A percentile compares a stretch with the other conserved stretches of the same genome.
These are phyloP conservation scores for Clusia tigrina DNA, from an alignment of 2,888 invertebrate genomes.

Conservation along the genomic window DNA sequence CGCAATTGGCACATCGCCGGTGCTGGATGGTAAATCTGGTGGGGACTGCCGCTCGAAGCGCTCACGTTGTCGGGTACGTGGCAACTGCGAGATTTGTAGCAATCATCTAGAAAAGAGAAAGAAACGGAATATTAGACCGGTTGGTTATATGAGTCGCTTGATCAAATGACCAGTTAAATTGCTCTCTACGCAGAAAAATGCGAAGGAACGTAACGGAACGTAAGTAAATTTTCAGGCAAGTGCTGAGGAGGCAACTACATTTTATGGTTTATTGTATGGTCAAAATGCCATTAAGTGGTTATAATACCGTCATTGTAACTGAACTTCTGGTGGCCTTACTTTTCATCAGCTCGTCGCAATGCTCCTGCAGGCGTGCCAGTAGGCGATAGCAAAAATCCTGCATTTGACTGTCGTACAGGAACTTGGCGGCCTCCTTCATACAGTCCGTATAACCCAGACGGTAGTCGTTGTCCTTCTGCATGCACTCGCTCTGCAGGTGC, in stretches of 20 bases:
- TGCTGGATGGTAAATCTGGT: slow-evolving; percentile 59
- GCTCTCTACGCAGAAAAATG: too few relatives aligned
- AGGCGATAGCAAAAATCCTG: slow-evolving; percentile 84
- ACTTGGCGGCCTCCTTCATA: slow-evolving; percentile 87
- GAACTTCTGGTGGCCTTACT: slow-evolving; percentile 66
- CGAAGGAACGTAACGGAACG: too few relatives aligned
- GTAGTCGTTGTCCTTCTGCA: slow-evolving; percentile 68
- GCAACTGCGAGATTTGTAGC: slow-evolving; percentile 58
- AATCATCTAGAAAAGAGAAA: too few relatives aligned
- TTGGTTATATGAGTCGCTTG: too few relatives aligned
- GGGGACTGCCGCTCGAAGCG: slow-evolving; percentile 68
- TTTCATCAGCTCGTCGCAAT: slow-evolving; percentile 74
- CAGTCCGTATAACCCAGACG: slow-evolving; percentile 91
- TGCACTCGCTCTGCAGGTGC: slow-evolving; percentile 76
- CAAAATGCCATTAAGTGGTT: not conserved
- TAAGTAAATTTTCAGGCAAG: not conserved
- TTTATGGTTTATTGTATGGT: too few relatives aligned
- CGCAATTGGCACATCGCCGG: slow-evolving; percentile 64
- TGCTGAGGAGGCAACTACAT: too few relatives aligned
- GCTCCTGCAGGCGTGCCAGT: slow-evolving; percentile 82
- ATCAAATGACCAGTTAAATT: too few relatives aligned
- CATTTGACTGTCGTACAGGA: slow-evolving; percentile 85
- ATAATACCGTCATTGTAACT: not conserved
- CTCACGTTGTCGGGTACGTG: slow-evolving; percentile 67
- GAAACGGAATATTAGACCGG: too few relatives aligned